phyloP scores from a whole-genome alignment of 2,113 vertebrate species.

The Cyanoramphus novaezelandiae region DNA sequence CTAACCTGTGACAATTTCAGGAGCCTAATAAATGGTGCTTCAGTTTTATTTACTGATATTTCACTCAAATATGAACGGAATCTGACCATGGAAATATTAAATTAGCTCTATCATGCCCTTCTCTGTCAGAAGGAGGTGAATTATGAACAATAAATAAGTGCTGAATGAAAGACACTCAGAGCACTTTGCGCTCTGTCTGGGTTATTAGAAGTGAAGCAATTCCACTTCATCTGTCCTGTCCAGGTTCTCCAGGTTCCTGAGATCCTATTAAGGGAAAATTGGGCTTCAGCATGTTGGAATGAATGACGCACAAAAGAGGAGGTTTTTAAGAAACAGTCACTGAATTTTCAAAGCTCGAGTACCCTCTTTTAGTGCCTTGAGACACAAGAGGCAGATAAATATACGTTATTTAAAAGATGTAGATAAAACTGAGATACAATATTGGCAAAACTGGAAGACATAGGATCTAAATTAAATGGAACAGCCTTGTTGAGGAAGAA shows the following conservation, averaged over 20 bases:
- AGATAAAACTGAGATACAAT: neutral
- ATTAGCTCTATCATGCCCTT: conserved; percentile 65
- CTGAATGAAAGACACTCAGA: conserved; percentile 14
- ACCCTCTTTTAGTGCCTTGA: neutral
- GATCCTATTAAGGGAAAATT: conserved; percentile 23
- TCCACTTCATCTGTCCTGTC: conserved; percentile 25
- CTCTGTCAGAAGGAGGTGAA: conserved; percentile 56
- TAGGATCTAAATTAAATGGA: neutral
- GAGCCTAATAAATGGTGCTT: conserved; percentile 65
- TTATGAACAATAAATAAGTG: conserved; percentile 50
- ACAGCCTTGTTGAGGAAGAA: neutral
- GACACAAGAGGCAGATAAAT: neutral
- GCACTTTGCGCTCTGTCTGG: neutral
- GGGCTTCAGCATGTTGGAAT: neutral
- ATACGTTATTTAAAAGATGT: neutral
- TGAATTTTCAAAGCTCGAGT: neutral
- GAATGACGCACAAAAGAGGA: neutral
- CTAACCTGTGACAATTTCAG: conserved; percentile 69
- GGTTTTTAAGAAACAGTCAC: neutral
- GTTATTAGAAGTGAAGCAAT: conserved; percentile 31
- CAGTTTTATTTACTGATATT: conserved; percentile 74
- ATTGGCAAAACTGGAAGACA: neutral
- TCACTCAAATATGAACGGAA: conserved; percentile 70
- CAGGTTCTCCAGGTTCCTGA: conserved; percentile 15
- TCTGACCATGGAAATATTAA: conserved; percentile 51